Conservation (phyloP, 2,797 vertebrate species). For the Crypturellus tataupa region DNA sequence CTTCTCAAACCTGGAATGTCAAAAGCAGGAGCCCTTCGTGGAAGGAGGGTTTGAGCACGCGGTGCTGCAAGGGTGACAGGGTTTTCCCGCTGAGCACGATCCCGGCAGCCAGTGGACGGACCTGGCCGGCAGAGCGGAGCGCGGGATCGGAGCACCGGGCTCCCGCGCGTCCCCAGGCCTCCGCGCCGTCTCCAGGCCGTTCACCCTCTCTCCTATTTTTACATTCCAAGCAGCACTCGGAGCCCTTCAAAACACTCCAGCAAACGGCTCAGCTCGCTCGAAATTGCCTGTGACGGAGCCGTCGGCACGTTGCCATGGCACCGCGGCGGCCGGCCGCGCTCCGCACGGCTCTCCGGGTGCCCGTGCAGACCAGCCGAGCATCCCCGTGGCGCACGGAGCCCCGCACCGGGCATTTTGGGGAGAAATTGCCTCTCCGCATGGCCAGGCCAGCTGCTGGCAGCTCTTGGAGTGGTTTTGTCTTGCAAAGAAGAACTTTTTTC, state of each 20-base stretch:
- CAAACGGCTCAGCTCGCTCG: not conserved
- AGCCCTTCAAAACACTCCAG: constrained; percentile 5
- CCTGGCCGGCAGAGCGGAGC: not conserved
- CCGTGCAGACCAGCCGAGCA: no score
- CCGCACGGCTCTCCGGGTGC: not conserved
- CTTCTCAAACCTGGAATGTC: not conserved
- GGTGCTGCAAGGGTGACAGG: not conserved
- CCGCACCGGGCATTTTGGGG: not conserved
- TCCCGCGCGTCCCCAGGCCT: not conserved
- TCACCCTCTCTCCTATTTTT: not conserved
- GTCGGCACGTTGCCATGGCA: constrained; percentile 36
- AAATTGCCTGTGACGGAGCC: not conserved
- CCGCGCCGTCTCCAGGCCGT: not conserved
- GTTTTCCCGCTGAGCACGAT: not conserved
- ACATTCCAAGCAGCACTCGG: not conserved
- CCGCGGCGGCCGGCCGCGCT: not conserved
- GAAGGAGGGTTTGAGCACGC: not conserved
- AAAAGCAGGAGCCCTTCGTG: not conserved
- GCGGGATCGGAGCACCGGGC: not conserved
- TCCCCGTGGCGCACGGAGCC: rapidly evolving
- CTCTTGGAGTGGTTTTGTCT: rapidly evolving
- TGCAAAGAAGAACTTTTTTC: not conserved
- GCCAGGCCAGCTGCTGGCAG: not conserved
- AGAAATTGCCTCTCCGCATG: no score
- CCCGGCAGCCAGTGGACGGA: not conserved